Evolutionary conservation across 2,888 invertebrate genomes (phyloP), one percentile per base, ranked within the genome.

Genomic region (Harpalus rubripes): DNA sequence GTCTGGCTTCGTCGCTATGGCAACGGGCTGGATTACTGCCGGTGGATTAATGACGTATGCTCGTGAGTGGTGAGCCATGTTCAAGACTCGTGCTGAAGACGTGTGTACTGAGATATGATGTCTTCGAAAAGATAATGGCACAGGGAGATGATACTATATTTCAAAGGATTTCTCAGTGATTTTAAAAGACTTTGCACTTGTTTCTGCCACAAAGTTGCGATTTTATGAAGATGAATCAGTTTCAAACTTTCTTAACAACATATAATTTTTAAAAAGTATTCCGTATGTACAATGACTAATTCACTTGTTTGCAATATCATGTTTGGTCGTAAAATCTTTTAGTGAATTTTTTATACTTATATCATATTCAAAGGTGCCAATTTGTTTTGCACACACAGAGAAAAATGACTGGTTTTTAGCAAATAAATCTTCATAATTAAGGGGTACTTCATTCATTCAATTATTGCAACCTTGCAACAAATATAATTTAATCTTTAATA

Each of bases 11-110:
- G 68, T 68, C 32, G 32, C 68, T 39, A 68, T 68, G 15, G 68
- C 12, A 68, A 68, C 68, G 68, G 5, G 39, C n/a, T 39, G 68
- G 68, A 63, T 63, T 63, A 63, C 26, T 63, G 63, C 26, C 63
- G 63, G 63, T 63, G 63, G 63, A 68, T 68, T 68, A 68, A 68
- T 68, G 68, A 68, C 68, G 68, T 68, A 68, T 68, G 68, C 39
- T 68, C n/a, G 32, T 22, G 68, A 68, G 68, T 68, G 68, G n/a
- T 68, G 68, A 68, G 68, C 39, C 68, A 39, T 68, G 68, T 68
- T 68, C 68, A 39, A 68, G 68, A 39, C 39, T 68, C 39, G 18
- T 68, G 39, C 39, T 39, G n/a, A 68, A 15, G 68, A 39, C 68
- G 68, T 32, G 26, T 68, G 68, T 68, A 68, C 68, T 39, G 39